Base-by-base conservation (phyloP, 2,797 vertebrate genomes). In the Acropternis orthonyx region DNA sequence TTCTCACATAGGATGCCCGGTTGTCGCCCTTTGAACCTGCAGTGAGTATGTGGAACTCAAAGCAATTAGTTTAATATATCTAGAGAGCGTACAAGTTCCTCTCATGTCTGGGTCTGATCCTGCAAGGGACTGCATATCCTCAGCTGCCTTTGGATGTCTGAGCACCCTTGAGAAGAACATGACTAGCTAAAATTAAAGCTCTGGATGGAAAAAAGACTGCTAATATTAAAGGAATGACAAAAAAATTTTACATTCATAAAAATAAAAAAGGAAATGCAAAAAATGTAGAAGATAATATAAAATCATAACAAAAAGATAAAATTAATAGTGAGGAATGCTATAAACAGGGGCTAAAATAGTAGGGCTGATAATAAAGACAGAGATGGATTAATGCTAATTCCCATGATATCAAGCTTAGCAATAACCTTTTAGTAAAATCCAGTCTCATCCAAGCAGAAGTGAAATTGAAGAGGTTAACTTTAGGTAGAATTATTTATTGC, bases 31-130 rank as follows among this genome's bases (percentile, higher is more conserved):
- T 84, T 96, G 93, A 95, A 95, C 94, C 74, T 67, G 76, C 88
- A 93, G 94, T 79, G 92, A 92, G 93, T 74, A 80, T 79, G 63
- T 86, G 85, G 90, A 95, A 94, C 92, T 92, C 85, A 92, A 93
- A 95, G 77, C 92, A 96, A 96, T 95, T 95, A 95, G 83, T 95
- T 96, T 95, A 96, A 92, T 95, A 90, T 62, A 85, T 82, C 91
- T 90, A 76, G 63, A 90, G 83, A 95, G 88, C 63, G 67, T 43
- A 86, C 18, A 85, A 88, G 87, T 91, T 95, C 73, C 92, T 94
- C 85, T 94, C 41, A 28, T 79, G 79, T 79, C 89, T 88, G 66
- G 55, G 43, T 79, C 55, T 96, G 80, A 94, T 91, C 77, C 89
- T 96, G 73, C 79, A 92, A 90, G 52, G 32, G 62, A 30, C 63